Evolutionary conservation across 2,797 vertebrate genomes (phyloP).

Genomic region (Enteromius argenteus): DNA sequence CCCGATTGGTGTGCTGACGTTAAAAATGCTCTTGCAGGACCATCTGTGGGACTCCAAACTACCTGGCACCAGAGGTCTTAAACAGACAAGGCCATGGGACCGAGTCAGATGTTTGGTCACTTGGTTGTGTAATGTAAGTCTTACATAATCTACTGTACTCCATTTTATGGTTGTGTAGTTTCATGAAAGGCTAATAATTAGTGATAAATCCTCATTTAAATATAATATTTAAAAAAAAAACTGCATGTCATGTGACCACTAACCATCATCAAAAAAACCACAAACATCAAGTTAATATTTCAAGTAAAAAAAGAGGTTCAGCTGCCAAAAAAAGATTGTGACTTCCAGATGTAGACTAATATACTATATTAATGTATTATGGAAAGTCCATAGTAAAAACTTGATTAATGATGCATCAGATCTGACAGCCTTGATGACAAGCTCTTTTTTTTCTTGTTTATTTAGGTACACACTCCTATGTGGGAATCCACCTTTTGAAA

Average conservation of each 20-base stretch:
- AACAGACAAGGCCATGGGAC: slow-evolving; percentile 95
- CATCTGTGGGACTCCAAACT: slow-evolving; percentile 98
- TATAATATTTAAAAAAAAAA: background rate
- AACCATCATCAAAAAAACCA: background rate
- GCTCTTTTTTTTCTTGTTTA: background rate
- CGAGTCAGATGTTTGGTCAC: slow-evolving; percentile 95
- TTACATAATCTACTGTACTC: background rate
- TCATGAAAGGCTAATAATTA: background rate
- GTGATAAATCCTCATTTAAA: background rate
- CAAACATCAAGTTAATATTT: background rate
- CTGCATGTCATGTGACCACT: background rate
- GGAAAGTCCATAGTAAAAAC: background rate
- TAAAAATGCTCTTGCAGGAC: slow-evolving; percentile 78
- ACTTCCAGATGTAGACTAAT: background rate
- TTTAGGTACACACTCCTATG: slow-evolving; percentile 95
- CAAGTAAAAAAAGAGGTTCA: background rate
- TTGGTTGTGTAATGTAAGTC: slow-evolving; percentile 96
- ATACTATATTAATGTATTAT: background rate
- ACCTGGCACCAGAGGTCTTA: slow-evolving; percentile 97
- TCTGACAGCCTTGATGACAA: background rate
- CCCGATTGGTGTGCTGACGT: background rate
- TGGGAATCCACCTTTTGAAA: slow-evolving; percentile 96
- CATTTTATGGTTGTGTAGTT: background rate
- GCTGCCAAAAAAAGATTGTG: background rate
- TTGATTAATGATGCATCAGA: background rate